Base-by-base conservation (phyloP, 2,113 vertebrate species). In the Platanista minor region DNA sequence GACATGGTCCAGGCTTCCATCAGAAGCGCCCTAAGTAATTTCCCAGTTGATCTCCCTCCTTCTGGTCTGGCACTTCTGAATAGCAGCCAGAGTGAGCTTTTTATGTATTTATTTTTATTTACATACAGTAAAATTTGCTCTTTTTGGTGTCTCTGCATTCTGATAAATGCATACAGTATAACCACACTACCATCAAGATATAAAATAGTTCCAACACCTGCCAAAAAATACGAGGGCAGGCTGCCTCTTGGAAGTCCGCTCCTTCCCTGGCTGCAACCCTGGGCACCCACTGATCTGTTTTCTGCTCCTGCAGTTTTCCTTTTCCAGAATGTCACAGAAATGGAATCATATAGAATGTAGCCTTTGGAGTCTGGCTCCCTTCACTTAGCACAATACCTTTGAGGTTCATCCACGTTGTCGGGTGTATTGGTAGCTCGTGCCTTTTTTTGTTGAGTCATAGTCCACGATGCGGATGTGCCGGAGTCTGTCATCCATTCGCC, bases 71-170 rank as follows among this genome's bases (percentile, higher is more conserved):
- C 33, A 89, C 31, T 80, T 74, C 17, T 72, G 14, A 83, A 41
- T 57, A 80, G 78, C 25, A 86, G 36, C 46, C 67, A 83, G 18
- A 90, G 87, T 69, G 36, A 90, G 33, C 13, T 64, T 90, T 92
- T 92, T 6, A 25, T 59, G n/a, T 52, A 10, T 57, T 90, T 61
- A 6, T 54, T 84, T 39, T 82, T 41, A 74, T 52, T 81, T 64
- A 43, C 9, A 1, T n/a, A 46, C 5, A 43, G 54, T 52, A 52
- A 84, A 88, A 43, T 39, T 74, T 86, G 52, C n/a, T 83, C 20
- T 87, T 72, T 94, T 67, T 14, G 52, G 20, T 84, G 52, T 67
- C 54, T 69, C 39, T 72, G 52, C 39, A 43, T 92, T 90, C 91
- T 61, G 29, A 83, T 92, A 75, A 84, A 75, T n/a, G 7, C 29